These are phyloP conservation scores for Philhelius pedissequus DNA, from an alignment of 2,888 invertebrate genomes.

Conservation along the genomic window DNA sequence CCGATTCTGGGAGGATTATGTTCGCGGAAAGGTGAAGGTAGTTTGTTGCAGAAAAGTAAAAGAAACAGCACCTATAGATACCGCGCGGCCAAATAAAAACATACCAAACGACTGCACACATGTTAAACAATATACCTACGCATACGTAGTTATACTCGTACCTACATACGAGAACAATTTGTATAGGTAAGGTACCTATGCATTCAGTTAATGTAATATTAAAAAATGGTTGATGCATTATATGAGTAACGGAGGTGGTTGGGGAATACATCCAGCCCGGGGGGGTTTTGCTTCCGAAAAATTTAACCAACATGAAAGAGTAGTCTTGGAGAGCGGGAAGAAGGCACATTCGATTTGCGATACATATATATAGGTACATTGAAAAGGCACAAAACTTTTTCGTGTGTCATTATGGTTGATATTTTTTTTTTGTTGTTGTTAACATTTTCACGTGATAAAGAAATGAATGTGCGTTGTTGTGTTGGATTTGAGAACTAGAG, in stretches of 20 bases:
- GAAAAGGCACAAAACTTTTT: slow-evolving; percentile 17
- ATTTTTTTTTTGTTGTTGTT: not conserved
- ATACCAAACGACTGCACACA: no score
- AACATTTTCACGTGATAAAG: slow-evolving; percentile 23
- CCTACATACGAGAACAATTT: slow-evolving; percentile 54
- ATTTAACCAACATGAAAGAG: not conserved
- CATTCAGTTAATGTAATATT: slow-evolving; percentile 63
- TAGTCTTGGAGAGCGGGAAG: not conserved
- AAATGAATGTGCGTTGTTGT: slow-evolving; percentile 8
- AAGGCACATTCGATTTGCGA: not conserved
- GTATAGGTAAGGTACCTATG: no score
- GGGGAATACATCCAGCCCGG: not conserved
- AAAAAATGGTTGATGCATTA: slow-evolving; percentile 19
- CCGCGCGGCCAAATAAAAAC: not conserved
- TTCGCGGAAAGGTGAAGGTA: not conserved
- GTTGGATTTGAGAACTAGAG: not conserved
- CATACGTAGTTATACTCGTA: slow-evolving; percentile 43
- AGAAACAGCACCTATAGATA: not conserved
- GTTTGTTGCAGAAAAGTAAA: not conserved
- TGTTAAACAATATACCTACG: not conserved
- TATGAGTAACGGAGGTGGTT: not conserved
- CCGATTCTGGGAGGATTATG: not conserved
- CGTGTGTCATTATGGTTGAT: slow-evolving; percentile 49
- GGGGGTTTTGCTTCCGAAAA: slow-evolving; percentile 1
- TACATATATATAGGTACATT: not conserved